Conservation (phyloP, 2,888 invertebrate genomes). For the Chydorus sphaericus region DNA sequence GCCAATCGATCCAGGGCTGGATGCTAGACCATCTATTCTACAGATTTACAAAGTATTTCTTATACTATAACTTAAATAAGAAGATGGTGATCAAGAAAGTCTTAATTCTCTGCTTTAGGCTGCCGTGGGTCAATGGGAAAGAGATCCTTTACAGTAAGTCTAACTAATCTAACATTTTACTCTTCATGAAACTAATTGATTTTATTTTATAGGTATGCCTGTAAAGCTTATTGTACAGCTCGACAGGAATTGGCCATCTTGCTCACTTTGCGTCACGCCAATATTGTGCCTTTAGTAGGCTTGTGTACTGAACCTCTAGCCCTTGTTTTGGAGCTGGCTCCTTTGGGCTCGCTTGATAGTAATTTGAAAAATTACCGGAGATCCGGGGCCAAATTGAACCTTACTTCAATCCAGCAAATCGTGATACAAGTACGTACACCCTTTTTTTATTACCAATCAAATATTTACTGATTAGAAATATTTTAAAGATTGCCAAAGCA, state of each 20-base stretch:
- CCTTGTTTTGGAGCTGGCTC: slow-evolving; percentile 76
- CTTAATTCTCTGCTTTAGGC: slow-evolving; percentile 34
- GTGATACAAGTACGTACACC: slow-evolving; percentile 50
- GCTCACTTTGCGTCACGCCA: slow-evolving; percentile 65
- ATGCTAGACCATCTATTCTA: slow-evolving; percentile 47
- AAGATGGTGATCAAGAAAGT: background rate
- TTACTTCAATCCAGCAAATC: slow-evolving; percentile 65
- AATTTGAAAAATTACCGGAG: slow-evolving; percentile 70
- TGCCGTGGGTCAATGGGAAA: slow-evolving; percentile 76
- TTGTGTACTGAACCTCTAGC: slow-evolving; percentile 79
- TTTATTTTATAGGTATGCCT: slow-evolving; percentile 52
- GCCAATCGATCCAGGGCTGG: slow-evolving; percentile 72
- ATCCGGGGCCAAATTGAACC: slow-evolving; percentile 65
- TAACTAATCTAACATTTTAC: too few species aligned
- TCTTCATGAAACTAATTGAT: background rate
- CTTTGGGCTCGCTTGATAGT: slow-evolving; percentile 75
- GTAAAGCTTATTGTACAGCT: slow-evolving; percentile 91
- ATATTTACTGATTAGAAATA: background rate
- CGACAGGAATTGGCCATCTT: slow-evolving; percentile 86
- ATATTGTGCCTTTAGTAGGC: slow-evolving; percentile 84
- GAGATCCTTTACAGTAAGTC: slow-evolving; percentile 59
- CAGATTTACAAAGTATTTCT: slow-evolving; percentile 38
- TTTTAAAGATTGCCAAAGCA: slow-evolving; percentile 60
- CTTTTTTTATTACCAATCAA: background rate
- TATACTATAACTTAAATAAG: background rate